Base-by-base conservation (phyloP, 2,888 invertebrate genomes). In the Euspilapteryx auroguttella region DNA sequence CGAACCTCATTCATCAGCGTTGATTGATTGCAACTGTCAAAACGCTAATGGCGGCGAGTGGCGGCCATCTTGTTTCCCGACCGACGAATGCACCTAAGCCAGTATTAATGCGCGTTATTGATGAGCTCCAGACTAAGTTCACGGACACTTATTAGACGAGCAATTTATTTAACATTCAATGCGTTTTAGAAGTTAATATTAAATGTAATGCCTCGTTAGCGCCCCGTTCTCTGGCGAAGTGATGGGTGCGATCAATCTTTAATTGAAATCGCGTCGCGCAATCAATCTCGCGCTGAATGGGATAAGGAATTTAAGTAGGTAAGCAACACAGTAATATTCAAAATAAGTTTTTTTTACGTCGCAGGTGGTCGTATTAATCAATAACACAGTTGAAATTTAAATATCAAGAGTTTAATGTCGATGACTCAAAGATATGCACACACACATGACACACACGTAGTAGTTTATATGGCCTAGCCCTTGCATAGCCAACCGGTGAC, bases 11-110 rank as follows among this genome's bases (percentile, higher is more conserved):
- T 59, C 68, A 73, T 75, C 71, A 69, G 53, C 34, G 33, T 53
- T 69, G 73, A 75, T 75, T 68, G 71, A 75, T 73, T 69, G 71
- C 71, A 64, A 66, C 69, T 73, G 75, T 73, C 73, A 68, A 63
- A 62, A 52, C 53, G 40, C 42, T 68, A 69, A 73, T 71, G 65
- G 69, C 66, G 64, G 56, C 58, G 64, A 68, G 55, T 54, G 59
- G 49, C 58, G 47, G 55, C 63, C 61, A 51, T 59, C 52, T 55
- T 57, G 54, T 50, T 49, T 47, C 48, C 14, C 14, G 17, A n/a
- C n/a, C 55, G 50, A 52, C 54, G 55, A 58, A 62, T 63, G 59
- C 59, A 57, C 50, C 56, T 58, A 65, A 62, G 61, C 61, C 59
- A 55, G 58, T 62, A 65, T 61, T 61, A 62, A 68, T 64, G 54